phyloP scores from a whole-genome alignment of 2,888 invertebrate species.

The Zaprionus lineosus region DNA sequence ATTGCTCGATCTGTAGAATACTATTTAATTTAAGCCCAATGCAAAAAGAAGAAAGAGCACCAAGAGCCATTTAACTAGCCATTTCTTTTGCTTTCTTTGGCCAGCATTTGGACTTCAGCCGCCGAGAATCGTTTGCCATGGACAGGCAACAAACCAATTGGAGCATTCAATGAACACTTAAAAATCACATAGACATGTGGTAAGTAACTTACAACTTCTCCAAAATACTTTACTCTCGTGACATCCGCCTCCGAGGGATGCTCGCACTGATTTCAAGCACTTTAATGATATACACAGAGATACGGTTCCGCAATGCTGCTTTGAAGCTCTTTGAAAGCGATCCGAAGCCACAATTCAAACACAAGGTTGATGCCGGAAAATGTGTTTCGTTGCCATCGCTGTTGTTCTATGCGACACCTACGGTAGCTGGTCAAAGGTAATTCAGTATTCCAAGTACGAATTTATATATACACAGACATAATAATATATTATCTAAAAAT shows the following conservation, averaged over 20 bases:
- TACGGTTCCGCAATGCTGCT: constrained; percentile 13
- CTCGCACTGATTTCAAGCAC: too few relatives aligned
- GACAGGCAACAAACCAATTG: constrained; percentile 38
- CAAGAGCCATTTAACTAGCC: constrained; percentile 9
- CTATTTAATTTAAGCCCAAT: constrained; percentile 25
- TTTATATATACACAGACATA: too few relatives aligned
- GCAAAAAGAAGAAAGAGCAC: constrained; percentile 22
- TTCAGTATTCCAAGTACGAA: too few relatives aligned
- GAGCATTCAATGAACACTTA: constrained; percentile 41
- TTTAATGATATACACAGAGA: constrained; percentile 9
- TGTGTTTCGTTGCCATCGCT: too few relatives aligned
- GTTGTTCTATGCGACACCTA: too few relatives aligned
- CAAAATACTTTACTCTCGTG: constrained; percentile 1
- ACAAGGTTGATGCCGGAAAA: too few relatives aligned
- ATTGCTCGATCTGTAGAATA: constrained; percentile 30
- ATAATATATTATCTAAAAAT: too few relatives aligned
- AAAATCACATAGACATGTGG: constrained; percentile 1
- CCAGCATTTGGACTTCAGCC: constrained; percentile 10
- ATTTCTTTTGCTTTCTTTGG: constrained; percentile 29
- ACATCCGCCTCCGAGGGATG: constrained; percentile 16
- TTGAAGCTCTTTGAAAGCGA: neutral
- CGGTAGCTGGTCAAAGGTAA: too few relatives aligned
- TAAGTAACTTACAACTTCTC: neutral
- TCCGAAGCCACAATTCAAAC: neutral
- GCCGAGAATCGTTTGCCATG: constrained; percentile 27